Percentiles rank a stretch among this genome's conserved stretches.
Evolutionary conservation across 2,797 vertebrate species (phyloP).

Genomic region (Pipistrellus nathusii): DNA sequence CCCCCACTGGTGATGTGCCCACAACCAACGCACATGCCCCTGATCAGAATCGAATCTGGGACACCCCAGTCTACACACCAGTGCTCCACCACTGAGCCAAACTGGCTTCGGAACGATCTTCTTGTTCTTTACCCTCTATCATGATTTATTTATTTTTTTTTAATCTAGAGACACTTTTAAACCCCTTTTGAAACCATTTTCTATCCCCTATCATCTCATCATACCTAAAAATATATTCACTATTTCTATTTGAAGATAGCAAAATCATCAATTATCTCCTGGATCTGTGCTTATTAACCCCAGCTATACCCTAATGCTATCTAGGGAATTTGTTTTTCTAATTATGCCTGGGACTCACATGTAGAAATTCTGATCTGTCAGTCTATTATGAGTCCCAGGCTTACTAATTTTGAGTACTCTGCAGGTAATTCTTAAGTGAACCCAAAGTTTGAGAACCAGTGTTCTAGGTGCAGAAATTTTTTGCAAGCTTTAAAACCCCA

Average conservation of each 20-base stretch:
- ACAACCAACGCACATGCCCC: too few relatives aligned
- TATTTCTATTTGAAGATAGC: conserved; percentile 8
- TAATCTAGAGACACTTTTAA: conserved; percentile 38
- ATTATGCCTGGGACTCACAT: background rate
- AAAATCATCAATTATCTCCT: background rate
- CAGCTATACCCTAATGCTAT: background rate
- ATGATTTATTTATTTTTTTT: conserved; percentile 59
- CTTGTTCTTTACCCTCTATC: background rate
- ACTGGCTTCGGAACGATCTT: too few relatives aligned
- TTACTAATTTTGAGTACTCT: background rate
- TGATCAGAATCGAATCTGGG: too few relatives aligned
- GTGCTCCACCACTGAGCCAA: too few relatives aligned
- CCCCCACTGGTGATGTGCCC: too few relatives aligned
- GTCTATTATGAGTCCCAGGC: background rate
- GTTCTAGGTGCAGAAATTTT: background rate
- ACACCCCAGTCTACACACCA: too few relatives aligned
- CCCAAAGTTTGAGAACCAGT: background rate
- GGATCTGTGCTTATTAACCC: background rate
- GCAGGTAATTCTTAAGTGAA: conserved; percentile 2
- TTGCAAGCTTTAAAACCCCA: background rate
- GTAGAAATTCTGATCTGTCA: conserved; percentile 26
- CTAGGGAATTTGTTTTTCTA: background rate
- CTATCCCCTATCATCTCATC: background rate
- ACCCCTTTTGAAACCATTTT: conserved; percentile 22
- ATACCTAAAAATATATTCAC: background rate